Evolutionary conservation across 2,888 invertebrate genomes (phyloP).

Genomic region (Cataglyphis livida): DNA sequence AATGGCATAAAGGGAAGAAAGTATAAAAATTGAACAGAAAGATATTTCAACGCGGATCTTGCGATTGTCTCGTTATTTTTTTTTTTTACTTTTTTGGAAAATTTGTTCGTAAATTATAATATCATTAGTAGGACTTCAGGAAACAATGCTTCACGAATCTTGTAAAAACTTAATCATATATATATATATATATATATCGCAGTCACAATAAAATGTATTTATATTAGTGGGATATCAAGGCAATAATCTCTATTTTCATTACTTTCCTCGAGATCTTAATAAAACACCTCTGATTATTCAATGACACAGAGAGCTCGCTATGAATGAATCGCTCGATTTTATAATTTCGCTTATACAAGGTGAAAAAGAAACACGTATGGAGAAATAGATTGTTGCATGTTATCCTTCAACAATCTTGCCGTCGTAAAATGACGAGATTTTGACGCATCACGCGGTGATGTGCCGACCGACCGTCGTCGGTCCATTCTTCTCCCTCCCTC

Average conservation of each 20-base stretch:
- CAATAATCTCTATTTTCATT: background rate
- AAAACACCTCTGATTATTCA: background rate
- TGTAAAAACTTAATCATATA: background rate
- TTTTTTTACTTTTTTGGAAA: background rate
- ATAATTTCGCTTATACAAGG: background rate
- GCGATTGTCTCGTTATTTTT: background rate
- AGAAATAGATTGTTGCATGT: no score
- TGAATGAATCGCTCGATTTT: background rate
- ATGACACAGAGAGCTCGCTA: no score
- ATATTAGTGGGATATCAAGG: background rate
- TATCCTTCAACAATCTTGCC: background rate
- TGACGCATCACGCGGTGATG: background rate
- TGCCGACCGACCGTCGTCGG: background rate
- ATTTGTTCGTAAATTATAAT: background rate
- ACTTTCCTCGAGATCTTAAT: background rate
- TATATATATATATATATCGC: background rate
- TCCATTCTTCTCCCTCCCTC: background rate
- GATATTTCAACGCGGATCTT: background rate
- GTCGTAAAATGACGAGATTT: background rate
- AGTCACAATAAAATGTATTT: background rate
- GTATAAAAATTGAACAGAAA: background rate
- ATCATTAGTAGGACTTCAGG: background rate
- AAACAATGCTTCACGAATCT: background rate
- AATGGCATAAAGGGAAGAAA: background rate
- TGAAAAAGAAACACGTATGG: background rate